These are phyloP conservation scores for Drosophila merina DNA, from an alignment of 2,888 invertebrate genomes.

Conservation along the genomic window DNA sequence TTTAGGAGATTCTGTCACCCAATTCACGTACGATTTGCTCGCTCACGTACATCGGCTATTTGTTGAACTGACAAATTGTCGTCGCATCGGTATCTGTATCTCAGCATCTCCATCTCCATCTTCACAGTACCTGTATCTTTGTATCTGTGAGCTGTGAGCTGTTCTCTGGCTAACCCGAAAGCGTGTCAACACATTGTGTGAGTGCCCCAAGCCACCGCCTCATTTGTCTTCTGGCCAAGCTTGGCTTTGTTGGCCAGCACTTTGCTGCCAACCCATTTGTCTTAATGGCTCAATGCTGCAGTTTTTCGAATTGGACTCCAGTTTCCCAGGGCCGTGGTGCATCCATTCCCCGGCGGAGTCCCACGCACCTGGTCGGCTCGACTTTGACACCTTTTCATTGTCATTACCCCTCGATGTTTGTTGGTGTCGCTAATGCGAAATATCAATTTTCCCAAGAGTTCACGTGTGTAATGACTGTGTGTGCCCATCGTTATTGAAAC, in stretches of 20 bases:
- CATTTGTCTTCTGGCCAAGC: constrained; percentile 68
- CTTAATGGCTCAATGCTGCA: constrained; percentile 73
- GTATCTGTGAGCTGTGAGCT: constrained; percentile 19
- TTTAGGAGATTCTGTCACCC: constrained; percentile 66
- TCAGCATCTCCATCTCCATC: too few relatives aligned
- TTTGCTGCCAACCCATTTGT: constrained; percentile 64
- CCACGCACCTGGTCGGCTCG: constrained; percentile 69
- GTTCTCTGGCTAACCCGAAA: constrained; percentile 50
- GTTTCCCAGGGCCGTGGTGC: constrained; percentile 40
- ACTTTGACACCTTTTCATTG: constrained; percentile 75
- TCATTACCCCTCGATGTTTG: constrained; percentile 37
- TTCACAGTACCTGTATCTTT: constrained; percentile 20
- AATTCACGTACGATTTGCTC: constrained; percentile 70
- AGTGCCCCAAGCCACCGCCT: constrained; percentile 56
- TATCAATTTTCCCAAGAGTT: constrained; percentile 70
- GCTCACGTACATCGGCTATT: constrained; percentile 73
- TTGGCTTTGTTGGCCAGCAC: constrained; percentile 39
- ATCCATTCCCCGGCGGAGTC: constrained; percentile 46
- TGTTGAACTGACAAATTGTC: constrained; percentile 75
- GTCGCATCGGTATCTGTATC: constrained; percentile 54
- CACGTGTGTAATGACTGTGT: constrained; percentile 25
- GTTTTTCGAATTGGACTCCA: constrained; percentile 31
- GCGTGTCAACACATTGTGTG: constrained; percentile 76
- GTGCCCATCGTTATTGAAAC: constrained; percentile 62
- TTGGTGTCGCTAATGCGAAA: constrained; percentile 69